phyloP scores from a whole-genome alignment of 1,140 invertebrate species.

The Macrosteles quadrilineatus region DNA sequence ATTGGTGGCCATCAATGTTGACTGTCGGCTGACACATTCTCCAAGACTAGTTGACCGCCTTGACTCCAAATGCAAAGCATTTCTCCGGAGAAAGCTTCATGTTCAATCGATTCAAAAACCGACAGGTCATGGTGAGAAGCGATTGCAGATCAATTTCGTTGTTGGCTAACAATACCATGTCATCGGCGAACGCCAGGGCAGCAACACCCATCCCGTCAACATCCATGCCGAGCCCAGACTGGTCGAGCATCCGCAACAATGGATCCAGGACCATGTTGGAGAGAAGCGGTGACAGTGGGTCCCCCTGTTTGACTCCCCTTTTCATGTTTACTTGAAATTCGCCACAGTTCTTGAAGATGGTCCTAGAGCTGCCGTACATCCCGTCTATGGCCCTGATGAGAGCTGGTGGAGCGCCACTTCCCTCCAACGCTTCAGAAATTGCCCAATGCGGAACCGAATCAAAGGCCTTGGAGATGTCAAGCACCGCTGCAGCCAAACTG shows the following conservation, averaged over 20 bases:
- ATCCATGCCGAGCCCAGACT: constrained; percentile 14
- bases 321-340: constrained; percentile 17
- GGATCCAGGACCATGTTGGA: constrained; percentile 49
- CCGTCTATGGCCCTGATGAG: not conserved
- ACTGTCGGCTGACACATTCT: not conserved
- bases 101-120: constrained; percentile 34
- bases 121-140: constrained; percentile 26
- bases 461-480: constrained; percentile 3
- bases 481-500: not conserved
- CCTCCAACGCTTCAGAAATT: not conserved
- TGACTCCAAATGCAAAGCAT: constrained; percentile 39
- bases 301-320: constrained; percentile 51
- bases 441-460: not conserved
- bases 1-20: not conserved
- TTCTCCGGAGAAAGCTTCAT: constrained; percentile 35
- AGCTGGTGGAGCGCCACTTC: not conserved
- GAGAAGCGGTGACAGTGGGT: constrained; percentile 46
- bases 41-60: constrained; percentile 1
- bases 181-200: constrained; percentile 47
- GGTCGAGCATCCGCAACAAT: constrained; percentile 32
- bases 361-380: not conserved
- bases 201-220: constrained; percentile 13
- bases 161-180: constrained; percentile 41
- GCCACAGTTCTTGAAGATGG: not conserved
- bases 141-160: constrained; percentile 31